These are phyloP conservation scores for Pheosia gnoma DNA, from an alignment of 2,888 invertebrate genomes.

Conservation along the genomic window DNA sequence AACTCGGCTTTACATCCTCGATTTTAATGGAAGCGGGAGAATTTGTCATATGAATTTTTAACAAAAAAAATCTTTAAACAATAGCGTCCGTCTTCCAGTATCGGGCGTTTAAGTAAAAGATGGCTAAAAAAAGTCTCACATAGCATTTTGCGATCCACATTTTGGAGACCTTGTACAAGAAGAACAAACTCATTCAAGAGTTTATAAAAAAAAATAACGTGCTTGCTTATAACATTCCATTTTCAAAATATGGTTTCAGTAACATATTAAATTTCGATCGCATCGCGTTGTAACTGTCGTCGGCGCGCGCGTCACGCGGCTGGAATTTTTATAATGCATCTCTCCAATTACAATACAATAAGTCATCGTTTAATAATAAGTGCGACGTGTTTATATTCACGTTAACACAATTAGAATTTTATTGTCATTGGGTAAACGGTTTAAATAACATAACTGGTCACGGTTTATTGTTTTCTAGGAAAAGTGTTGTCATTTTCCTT, in stretches of 20 bases:
- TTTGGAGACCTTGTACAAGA: no score
- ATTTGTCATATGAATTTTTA: no score
- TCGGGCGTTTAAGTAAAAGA: no score
- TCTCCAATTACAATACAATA: conserved; percentile 1
- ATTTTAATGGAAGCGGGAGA: background rate
- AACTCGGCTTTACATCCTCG: conserved; percentile 3
- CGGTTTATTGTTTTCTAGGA: conserved; percentile 1
- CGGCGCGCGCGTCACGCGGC: conserved; percentile 4
- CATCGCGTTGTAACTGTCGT: background rate
- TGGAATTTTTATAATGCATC: conserved; percentile 3
- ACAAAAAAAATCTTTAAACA: no score
- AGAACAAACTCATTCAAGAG: no score
- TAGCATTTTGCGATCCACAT: no score
- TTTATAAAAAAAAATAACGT: no score
- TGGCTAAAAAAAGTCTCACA: no score
- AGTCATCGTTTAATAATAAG: background rate
- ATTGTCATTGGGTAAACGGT: background rate
- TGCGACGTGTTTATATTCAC: conserved; percentile 4
- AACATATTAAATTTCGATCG: background rate
- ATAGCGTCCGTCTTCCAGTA: no score
- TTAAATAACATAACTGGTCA: background rate
- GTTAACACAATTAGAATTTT: background rate
- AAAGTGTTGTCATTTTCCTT: background rate
- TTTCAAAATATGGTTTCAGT: background rate
- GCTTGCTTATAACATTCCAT: background rate